phyloP scores from a whole-genome alignment of 2,113 vertebrate species.

The human region DNA sequence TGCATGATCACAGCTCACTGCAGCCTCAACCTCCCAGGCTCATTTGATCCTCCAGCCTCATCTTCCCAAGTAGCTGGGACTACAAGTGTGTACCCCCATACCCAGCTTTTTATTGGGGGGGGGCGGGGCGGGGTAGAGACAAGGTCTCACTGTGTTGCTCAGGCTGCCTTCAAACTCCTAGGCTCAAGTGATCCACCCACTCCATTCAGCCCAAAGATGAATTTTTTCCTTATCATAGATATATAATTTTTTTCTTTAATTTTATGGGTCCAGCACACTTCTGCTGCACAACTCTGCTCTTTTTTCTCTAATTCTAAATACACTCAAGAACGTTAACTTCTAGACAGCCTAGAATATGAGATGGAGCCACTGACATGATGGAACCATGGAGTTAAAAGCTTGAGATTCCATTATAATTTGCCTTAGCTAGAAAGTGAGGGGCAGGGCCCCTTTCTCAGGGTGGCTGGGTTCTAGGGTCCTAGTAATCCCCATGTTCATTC shows the following conservation, averaged over 20 bases:
- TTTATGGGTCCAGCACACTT: no score
- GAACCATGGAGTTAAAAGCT: not conserved
- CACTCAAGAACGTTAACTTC: not conserved
- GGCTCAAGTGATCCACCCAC: no score
- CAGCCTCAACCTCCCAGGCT: no score
- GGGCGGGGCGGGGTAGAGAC: no score
- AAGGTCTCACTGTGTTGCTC: no score
- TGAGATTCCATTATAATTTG: not conserved
- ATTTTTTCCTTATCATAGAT: not conserved
- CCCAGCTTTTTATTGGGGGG: no score
- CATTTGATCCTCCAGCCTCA: no score
- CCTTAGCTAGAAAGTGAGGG: not conserved
- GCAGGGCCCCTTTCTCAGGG: not conserved
- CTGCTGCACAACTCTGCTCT: no score
- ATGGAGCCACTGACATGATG: not conserved
- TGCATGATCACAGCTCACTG: no score
- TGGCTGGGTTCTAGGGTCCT: not conserved
- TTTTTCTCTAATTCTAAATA: slow-evolving; percentile 22
- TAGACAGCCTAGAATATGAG: not conserved
- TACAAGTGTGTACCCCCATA: no score
- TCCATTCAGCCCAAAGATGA: slow-evolving; percentile 13
- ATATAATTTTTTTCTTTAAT: not conserved
- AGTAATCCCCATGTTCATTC: not conserved
- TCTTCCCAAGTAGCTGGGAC: no score
- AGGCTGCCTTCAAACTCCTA: no score